A percentile compares a stretch with the other conserved stretches of the same genome.
phyloP scores from a whole-genome alignment of 2,888 invertebrate genomes.

The Noctua fimbriata region DNA sequence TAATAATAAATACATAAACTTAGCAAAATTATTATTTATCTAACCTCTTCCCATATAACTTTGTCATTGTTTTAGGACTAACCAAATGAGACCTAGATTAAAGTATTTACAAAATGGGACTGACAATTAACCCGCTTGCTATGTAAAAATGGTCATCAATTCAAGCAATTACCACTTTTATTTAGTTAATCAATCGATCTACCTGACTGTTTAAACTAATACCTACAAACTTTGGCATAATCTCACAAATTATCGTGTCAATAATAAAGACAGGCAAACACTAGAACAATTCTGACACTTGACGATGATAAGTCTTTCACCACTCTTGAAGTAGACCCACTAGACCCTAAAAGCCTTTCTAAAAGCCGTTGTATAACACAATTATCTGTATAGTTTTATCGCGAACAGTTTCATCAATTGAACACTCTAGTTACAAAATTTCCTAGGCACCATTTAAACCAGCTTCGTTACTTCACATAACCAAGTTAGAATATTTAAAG shows the following conservation, averaged over 20 bases:
- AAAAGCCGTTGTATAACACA: constrained; percentile 59
- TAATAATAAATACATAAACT: background rate
- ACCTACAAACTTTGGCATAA: background rate
- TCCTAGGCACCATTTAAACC: constrained; percentile 66
- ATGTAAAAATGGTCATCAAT: background rate
- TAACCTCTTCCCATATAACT: background rate
- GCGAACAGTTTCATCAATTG: constrained; percentile 67
- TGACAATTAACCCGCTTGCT: background rate
- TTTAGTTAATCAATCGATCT: background rate
- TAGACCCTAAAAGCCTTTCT: constrained; percentile 56
- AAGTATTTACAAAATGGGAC: background rate
- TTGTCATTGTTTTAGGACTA: background rate
- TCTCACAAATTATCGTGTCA: background rate
- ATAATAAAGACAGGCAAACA: background rate
- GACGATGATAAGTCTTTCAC: constrained; percentile 14
- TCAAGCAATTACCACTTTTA: background rate
- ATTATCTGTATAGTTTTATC: constrained; percentile 61
- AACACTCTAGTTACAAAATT: constrained; percentile 65
- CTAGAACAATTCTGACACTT: background rate
- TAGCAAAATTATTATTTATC: background rate
- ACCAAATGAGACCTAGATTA: background rate
- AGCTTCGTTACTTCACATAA: constrained; percentile 54
- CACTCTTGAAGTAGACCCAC: constrained; percentile 31
- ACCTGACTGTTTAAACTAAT: background rate
- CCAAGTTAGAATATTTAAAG: constrained; percentile 62